Conservation (phyloP, 2,888 invertebrate genomes). For the Oscheius myriophilus region DNA sequence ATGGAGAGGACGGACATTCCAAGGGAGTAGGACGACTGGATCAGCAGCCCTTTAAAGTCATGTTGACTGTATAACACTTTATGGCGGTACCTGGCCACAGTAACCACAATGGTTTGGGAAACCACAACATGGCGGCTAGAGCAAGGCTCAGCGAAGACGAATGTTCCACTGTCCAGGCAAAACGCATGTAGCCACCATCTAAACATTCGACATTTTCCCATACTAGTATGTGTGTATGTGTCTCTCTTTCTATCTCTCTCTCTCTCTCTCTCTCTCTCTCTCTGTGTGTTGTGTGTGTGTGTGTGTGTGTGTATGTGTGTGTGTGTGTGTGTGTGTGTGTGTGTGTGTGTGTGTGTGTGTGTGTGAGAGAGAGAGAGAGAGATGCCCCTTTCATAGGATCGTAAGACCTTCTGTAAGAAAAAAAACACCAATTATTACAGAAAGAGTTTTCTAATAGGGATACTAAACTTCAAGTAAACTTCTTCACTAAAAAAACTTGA, state of each 20-base stretch:
- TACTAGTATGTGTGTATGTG: too few relatives aligned
- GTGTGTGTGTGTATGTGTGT: too few relatives aligned
- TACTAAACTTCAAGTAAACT: background rate
- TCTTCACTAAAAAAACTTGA: background rate
- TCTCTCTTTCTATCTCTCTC: too few relatives aligned
- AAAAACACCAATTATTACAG: too few relatives aligned
- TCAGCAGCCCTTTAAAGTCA: conserved; percentile 13
- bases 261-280: too few relatives aligned
- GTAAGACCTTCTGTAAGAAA: too few relatives aligned
- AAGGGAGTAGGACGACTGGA: conserved; percentile 69
- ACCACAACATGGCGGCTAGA: conserved; percentile 50
- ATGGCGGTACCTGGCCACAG: conserved; percentile 65
- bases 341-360: too few relatives aligned
- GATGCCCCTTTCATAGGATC: too few relatives aligned
- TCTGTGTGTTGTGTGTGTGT: too few relatives aligned
- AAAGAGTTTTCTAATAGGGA: background rate
- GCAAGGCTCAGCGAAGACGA: conserved; percentile 55
- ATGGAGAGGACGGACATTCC: conserved; percentile 70
- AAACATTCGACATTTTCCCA: background rate
- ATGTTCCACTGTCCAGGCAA: conserved; percentile 66
- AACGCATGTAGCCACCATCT: conserved; percentile 69
- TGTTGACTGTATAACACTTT: background rate
- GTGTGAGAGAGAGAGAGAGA: too few relatives aligned
- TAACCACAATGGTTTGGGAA: conserved; percentile 60
- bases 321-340: too few relatives aligned